These are phyloP conservation scores for Lepeophtheirus nordmannii DNA, from an alignment of 2,888 invertebrate species.

Conservation along the genomic window DNA sequence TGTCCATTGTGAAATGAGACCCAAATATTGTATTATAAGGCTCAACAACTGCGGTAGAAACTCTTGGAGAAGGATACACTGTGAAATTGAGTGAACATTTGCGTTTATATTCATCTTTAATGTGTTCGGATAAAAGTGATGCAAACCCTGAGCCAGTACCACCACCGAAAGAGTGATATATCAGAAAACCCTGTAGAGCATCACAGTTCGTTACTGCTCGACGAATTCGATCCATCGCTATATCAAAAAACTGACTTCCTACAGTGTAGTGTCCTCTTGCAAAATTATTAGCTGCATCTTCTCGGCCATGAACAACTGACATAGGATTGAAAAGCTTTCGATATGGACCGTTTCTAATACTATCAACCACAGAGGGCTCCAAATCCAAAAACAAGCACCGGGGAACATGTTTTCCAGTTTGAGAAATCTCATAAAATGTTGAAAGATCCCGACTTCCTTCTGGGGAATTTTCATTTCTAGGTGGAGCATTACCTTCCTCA, in stretches of 20 bases:
- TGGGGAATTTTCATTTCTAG: not conserved
- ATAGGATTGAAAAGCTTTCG: slow-evolving; percentile 67
- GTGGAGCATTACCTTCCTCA: slow-evolving; percentile 1
- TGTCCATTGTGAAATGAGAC: slow-evolving; percentile 42
- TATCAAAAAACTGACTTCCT: slow-evolving; percentile 36
- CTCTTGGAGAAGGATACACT: slow-evolving; percentile 41
- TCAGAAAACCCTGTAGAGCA: slow-evolving; percentile 32
- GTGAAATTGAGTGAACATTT: slow-evolving; percentile 35
- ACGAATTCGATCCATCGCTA: slow-evolving; percentile 30
- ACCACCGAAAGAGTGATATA: slow-evolving; percentile 32
- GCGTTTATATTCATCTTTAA: slow-evolving; percentile 2
- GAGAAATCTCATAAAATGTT: slow-evolving; percentile 45
- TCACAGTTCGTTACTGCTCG: slow-evolving; percentile 33
- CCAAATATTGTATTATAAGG: slow-evolving; percentile 43
- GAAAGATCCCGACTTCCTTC: slow-evolving; percentile 7
- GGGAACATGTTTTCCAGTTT: slow-evolving; percentile 71
- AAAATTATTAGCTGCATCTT: slow-evolving; percentile 70
- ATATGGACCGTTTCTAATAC: slow-evolving; percentile 47
- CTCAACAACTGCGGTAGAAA: slow-evolving; percentile 42
- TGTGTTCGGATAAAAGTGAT: slow-evolving; percentile 5
- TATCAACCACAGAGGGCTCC: slow-evolving; percentile 61
- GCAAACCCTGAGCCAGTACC: slow-evolving; percentile 20
- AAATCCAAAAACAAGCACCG: slow-evolving; percentile 69
- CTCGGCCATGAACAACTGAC: slow-evolving; percentile 50
- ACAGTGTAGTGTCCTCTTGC: slow-evolving; percentile 62